Evolutionary conservation across 1,140 invertebrate genomes (phyloP).

Genomic region (Rhyzopertha dominica): DNA sequence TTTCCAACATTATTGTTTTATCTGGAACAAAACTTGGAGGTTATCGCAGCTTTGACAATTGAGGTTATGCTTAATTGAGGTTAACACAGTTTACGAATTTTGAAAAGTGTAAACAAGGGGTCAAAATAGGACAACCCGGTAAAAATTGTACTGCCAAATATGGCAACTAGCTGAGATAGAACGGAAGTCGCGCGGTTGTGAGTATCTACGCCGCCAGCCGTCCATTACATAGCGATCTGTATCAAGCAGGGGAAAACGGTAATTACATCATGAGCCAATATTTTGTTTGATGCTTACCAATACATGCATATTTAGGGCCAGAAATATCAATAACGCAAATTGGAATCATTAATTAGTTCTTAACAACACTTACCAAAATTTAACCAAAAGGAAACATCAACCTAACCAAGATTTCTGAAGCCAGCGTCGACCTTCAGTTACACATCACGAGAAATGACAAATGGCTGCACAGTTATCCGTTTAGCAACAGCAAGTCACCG

Average conservation of each 20-base stretch:
- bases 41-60: conserved; percentile 44
- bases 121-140: too few species aligned
- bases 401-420: conserved; percentile 37
- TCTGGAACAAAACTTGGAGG: conserved; percentile 26
- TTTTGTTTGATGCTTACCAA: background rate
- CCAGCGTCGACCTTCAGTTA: conserved; percentile 43
- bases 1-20: conserved; percentile 10
- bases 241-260: conserved; percentile 25
- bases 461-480: conserved; percentile 41
- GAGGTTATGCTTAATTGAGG: conserved; percentile 48
- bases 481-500: too few species aligned
- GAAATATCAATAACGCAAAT: too few species aligned
- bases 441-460: conserved; percentile 24
- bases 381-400: conserved; percentile 21
- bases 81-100: conserved; percentile 39
- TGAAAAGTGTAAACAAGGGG: conserved; percentile 44
- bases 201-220: too few species aligned
- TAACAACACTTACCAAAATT: conserved; percentile 15
- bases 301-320: conserved; percentile 23
- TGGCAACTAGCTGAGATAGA: too few species aligned
- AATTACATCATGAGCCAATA: conserved; percentile 35
- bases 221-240: conserved; percentile 32
- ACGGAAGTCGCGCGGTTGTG: too few species aligned
- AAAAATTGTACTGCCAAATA: too few species aligned
- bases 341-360: too few species aligned